Evolutionary conservation across 1,140 invertebrate genomes (phyloP), one percentile per base, ranked within the genome.

Genomic region (Leptonema lineaticorne): DNA sequence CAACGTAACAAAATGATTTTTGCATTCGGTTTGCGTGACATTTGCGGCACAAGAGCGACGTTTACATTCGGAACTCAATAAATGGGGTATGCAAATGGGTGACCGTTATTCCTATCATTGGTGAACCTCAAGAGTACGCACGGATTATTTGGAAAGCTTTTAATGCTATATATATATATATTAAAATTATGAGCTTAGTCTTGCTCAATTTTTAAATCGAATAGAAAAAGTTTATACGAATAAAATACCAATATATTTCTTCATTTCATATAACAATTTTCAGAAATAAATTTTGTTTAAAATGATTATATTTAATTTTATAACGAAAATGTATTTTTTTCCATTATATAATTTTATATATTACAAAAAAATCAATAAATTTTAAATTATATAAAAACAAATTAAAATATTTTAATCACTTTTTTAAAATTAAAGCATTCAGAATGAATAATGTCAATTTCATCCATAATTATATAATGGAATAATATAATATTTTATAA

Each of bases 51-150:
- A n/a, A n/a, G n/a, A n/a, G n/a, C n/a, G n/a, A 53, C 50, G 1
- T 53, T 53, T n/a, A 14, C 11, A 53, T 24, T 4, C 20, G 20
- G 8, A 24, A 24, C 20, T 26, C 50, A 26, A 53, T 24, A 53
- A 53, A 53, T 53, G 50, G 50, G 27, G 50, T 53, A 53, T 53
- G 50, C 50, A 53, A 53, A 53, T 53, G 50, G 22, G 50, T 53
- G 11, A 53, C 20, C 9, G 46, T 22, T 22, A 22, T 22, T 7
- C 46, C 20, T 14, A 53, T 20, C 11, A n/a, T 9, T 41, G 50
- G 50, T 53, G 20, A 53, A 53, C 50, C 50, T 53, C 50, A 11
- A 53, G 50, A 24, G 24, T 22, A 11, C 50, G 50, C 14, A 14
- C 37, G 9, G 11, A 14, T 9, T 41, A 41, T 41, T n/a, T n/a